Conservation (phyloP, 2,888 invertebrate species). For the Rhamphomyia laevipes region DNA sequence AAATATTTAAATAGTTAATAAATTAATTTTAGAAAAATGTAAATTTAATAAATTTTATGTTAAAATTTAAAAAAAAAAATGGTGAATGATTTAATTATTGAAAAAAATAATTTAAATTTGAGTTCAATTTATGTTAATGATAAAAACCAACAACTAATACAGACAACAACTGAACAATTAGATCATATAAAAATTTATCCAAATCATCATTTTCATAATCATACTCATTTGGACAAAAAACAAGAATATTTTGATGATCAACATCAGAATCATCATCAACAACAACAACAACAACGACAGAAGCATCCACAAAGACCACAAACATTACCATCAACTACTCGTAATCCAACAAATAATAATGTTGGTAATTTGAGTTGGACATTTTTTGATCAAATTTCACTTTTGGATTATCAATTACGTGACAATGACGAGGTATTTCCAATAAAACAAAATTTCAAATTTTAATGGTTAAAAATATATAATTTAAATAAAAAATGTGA, state of each 20-base stretch:
- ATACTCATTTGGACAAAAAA: neutral
- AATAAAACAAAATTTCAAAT: neutral
- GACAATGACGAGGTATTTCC: neutral
- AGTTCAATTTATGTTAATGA: neutral
- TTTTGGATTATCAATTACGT: neutral
- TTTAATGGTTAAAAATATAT: no score
- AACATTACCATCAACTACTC: neutral
- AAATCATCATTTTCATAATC: neutral
- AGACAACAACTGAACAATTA: no score
- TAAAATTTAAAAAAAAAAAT: neutral
- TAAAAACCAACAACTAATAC: no score
- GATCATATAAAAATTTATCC: neutral
- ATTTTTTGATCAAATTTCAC: conserved; percentile 2
- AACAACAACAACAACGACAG: neutral
- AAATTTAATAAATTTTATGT: no score
- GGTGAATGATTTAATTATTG: neutral
- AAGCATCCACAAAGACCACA: neutral
- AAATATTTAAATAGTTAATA: no score
- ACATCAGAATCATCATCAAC: neutral
- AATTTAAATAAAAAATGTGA: no score
- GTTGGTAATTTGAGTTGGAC: conserved; percentile 1
- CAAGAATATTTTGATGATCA: no score
- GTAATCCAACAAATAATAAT: neutral
- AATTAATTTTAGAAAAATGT: no score
- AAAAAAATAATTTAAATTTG: conserved; percentile 2